Conservation (phyloP, 2,888 invertebrate genomes). For the Macrophya annulata region DNA sequence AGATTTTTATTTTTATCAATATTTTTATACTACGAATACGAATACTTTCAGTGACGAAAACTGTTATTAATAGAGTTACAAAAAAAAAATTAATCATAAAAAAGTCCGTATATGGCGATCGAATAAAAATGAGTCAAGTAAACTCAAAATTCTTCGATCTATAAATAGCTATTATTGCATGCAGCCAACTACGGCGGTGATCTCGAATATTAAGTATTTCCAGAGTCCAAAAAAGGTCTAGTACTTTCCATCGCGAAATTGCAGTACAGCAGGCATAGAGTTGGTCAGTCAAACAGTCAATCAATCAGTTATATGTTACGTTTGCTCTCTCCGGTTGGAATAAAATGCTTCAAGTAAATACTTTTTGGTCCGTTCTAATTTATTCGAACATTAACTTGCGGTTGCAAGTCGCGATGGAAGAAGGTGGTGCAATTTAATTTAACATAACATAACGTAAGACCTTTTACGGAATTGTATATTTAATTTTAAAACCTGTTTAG, state of each 20-base stretch:
- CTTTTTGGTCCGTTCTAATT: constrained; percentile 21
- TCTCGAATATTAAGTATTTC: background rate
- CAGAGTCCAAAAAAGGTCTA: constrained; percentile 6
- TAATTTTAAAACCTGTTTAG: background rate
- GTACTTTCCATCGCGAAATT: background rate
- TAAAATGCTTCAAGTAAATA: constrained; percentile 29
- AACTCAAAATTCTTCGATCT: background rate
- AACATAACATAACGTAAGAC: constrained; percentile 10
- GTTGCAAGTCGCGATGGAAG: constrained; percentile 1
- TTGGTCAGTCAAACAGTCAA: background rate
- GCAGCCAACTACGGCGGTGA: background rate
- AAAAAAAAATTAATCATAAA: background rate
- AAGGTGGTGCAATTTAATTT: background rate
- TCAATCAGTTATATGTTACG: background rate
- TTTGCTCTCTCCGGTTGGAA: background rate
- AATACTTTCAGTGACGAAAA: background rate
- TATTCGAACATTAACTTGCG: constrained; percentile 5
- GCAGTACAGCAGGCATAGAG: background rate
- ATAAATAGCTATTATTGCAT: constrained; percentile 2
- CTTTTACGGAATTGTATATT: background rate
- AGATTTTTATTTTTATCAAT: background rate
- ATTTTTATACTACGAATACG: background rate
- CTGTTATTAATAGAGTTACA: background rate
- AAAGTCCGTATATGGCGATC: background rate
- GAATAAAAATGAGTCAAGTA: background rate